Conservation (phyloP, 2,797 vertebrate species). For the Scyliorhinus canicula region DNA sequence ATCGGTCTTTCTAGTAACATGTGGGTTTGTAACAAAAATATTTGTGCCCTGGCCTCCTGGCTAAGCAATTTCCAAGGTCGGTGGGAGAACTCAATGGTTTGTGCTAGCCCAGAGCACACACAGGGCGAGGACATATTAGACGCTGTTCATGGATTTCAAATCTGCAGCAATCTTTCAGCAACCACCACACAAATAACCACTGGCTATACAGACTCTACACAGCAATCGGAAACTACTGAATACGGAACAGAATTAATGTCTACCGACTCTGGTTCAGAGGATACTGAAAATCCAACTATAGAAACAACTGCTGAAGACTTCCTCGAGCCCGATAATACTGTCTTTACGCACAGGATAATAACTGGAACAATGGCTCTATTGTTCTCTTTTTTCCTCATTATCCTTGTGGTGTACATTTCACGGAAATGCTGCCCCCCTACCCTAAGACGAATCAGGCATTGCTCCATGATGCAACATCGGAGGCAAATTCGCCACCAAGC, state of each 20-base stretch:
- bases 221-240: constrained; percentile 69
- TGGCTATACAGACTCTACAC: constrained; percentile 62
- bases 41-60: constrained; percentile 92
- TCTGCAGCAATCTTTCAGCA: constrained; percentile 93
- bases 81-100: constrained; percentile 95
- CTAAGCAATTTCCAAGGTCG: constrained; percentile 89
- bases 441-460: constrained; percentile 91
- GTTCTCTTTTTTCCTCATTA: constrained; percentile 99
- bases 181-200: constrained; percentile 72
- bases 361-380: constrained; percentile 98
- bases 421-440: constrained; percentile 97
- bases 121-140: constrained; percentile 98
- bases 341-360: constrained; percentile 95
- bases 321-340: constrained; percentile 81
- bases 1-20: constrained; percentile 91
- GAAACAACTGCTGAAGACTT: constrained; percentile 66
- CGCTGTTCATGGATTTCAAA: constrained; percentile 93
- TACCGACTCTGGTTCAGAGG: constrained; percentile 85
- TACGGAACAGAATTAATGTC: constrained; percentile 86
- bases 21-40: constrained; percentile 96
- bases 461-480: constrained; percentile 93
- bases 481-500: constrained; percentile 97
- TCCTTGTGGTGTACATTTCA: constrained; percentile 98
- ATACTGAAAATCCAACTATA: constrained; percentile 91
- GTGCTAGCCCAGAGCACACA: constrained; percentile 89